Evolutionary conservation across 2,888 invertebrate genomes (phyloP), one percentile per base, ranked within the genome.

Genomic region (Athrips mouffetella): DNA sequence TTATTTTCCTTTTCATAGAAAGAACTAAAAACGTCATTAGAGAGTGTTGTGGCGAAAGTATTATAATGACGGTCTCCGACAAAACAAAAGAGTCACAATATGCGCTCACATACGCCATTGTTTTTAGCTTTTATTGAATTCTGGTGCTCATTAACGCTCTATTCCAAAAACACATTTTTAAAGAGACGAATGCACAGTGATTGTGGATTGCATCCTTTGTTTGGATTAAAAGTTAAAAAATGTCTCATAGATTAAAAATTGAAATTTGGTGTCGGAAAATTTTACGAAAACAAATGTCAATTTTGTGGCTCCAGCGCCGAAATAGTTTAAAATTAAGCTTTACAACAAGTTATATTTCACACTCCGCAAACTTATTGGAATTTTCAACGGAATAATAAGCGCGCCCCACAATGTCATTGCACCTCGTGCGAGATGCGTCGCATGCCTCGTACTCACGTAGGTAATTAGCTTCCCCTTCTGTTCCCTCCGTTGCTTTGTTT

Each of bases 51-150:
- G 70, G 71, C 70, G 70, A 72, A 77, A 72, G 76, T 69, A 65
- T 68, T 74, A 80, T 82, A 86, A 84, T 80, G 81, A 79, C 67
- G 66, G 65, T 59, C 62, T 59, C 60, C 59, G 52, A 54, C 55
- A 55, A 67, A 73, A 84, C 83, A 84, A 85, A 79, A 71, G 77
- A 58, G 49, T 55, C 76, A 80, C 79, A 82, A 79, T 80, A 63
- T 62, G 67, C 80, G 80, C 78, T 81, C 71, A 80, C 79, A 82
- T 70, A 80, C 72, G 76, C 71, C 58, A 80, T 86, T 85, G 85
- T 86, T 73, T n/a, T 61, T 60, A 55, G 65, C 71, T 74, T 76
- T 82, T 83, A 84, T 79, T 79, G 75, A 79, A 76, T 76, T 70
- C 73, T 15, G 63, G 76, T 79, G 77, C 83, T 87, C 84, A 83